A percentile compares a stretch with the other conserved stretches of the same genome.
These are phyloP conservation scores for Gasterosteus aculeatus DNA, from an alignment of 2,113 vertebrate genomes.

Conservation along the genomic window DNA sequence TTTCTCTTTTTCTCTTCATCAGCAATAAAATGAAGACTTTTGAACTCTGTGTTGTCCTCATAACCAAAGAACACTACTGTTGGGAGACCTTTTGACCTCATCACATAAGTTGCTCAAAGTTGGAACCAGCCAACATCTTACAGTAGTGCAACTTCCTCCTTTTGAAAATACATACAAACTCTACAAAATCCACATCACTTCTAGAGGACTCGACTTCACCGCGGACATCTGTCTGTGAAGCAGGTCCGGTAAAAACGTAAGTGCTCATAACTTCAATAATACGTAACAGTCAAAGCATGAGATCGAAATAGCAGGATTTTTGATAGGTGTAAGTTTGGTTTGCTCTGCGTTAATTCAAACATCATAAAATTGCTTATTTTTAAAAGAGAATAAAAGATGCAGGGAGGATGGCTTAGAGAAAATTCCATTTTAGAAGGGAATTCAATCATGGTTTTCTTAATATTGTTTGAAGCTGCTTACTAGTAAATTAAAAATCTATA, in stretches of 20 bases:
- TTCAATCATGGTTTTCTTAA: neutral
- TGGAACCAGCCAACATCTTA: neutral
- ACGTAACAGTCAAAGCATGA: neutral
- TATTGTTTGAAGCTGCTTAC: neutral
- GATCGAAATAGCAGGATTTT: neutral
- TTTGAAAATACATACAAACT: neutral
- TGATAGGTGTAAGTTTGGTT: neutral
- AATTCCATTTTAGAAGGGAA: neutral
- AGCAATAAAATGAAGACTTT: neutral
- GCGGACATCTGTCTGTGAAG: neutral
- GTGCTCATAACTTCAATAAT: neutral
- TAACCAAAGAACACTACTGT: neutral
- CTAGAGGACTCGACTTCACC: neutral
- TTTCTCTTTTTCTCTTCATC: neutral
- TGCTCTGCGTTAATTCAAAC: neutral
- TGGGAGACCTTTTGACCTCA: neutral
- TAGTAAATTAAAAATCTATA: neutral
- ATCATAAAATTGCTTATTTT: neutral
- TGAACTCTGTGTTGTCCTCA: neutral
- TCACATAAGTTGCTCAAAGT: neutral
- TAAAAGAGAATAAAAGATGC: neutral
- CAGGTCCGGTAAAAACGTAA: neutral
- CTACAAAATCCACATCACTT: neutral
- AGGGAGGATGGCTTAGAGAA: neutral
- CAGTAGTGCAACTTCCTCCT: neutral